Base-by-base conservation (phyloP, 2,888 invertebrate genomes). In the Sminthurides aquaticus region DNA sequence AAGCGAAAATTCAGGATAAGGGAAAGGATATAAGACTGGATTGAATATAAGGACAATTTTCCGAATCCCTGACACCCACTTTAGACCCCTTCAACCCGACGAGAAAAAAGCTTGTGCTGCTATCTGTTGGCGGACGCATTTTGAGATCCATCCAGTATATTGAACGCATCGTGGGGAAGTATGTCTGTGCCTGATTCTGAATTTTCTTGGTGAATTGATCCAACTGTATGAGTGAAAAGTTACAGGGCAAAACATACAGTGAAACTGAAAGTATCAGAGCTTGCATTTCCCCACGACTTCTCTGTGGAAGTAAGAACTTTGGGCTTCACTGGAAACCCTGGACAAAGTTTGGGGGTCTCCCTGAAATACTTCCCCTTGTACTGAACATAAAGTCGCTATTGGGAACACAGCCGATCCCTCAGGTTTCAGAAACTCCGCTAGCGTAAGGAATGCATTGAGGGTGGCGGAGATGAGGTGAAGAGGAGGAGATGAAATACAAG, bases 391-490 rank as follows among this genome's bases (percentile, higher is more conserved):
- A 34, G 43, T n/a, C n/a, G n/a, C n/a, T n/a, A 34, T 34, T 5
- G 43, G 43, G 15, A 11, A 15, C 43, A 15, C 8, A 34, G 43
- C 43, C 43, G 43, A 34, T 15, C 43, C 43, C 43, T 34, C 8
- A 15, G 43, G 43, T 11, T 11, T 15, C 8, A 11, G 43, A 5
- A 34, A 5, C 15, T 34, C 43, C 43, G 43, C 43, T n/a, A 34
- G 5, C 43, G 43, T 34, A 11, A 34, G 8, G 15, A 15, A 34
- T 11, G 43, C 43, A 34, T 52, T 20, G 52, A 20, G 52, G 52
- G 52, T 52, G 52, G 52, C 20, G 20, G 20, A 52, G 52, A 52
- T 52, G 52, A 52, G 52, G 52, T 52, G 52, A 22, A 52, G 52
- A 52, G 52, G 52, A 15, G 52, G 52, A 52, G 52, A 52, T 52